These are phyloP conservation scores for Paralichthys olivaceus DNA, from an alignment of 2,113 vertebrate species.

Conservation along the genomic window DNA sequence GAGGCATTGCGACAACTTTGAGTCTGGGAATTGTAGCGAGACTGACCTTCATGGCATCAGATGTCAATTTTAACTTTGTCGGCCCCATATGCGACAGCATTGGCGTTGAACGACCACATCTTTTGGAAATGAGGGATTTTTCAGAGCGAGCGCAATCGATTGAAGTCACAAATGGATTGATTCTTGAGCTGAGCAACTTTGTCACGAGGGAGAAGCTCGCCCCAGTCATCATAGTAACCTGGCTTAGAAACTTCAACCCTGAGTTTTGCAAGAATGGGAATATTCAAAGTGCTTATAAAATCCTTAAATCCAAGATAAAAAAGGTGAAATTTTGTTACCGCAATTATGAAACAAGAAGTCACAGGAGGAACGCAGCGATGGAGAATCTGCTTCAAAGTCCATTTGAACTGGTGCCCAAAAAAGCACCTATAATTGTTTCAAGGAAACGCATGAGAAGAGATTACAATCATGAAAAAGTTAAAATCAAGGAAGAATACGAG, in stretches of 20 bases:
- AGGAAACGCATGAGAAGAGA: conserved; percentile 69
- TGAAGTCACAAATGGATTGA: conserved; percentile 81
- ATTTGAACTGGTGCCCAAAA: conserved; percentile 72
- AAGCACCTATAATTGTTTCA: conserved; percentile 2
- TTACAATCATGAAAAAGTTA: conserved; percentile 12
- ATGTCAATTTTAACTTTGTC: conserved; percentile 83
- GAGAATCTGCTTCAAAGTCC: conserved; percentile 80
- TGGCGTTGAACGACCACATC: conserved; percentile 78
- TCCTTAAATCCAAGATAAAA: conserved; percentile 70
- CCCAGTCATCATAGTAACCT: conserved; percentile 74
- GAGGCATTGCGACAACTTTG: conserved; percentile 72
- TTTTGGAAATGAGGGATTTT: conserved; percentile 81
- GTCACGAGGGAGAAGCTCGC: conserved; percentile 77
- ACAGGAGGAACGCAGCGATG: conserved; percentile 70
- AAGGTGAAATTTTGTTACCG: conserved; percentile 66
- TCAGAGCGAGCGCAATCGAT: conserved; percentile 74
- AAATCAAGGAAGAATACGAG: conserved; percentile 64
- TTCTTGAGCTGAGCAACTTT: conserved; percentile 81
- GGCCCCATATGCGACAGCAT: conserved; percentile 84
- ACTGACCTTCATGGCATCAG: conserved; percentile 71
- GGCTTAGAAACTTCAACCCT: conserved; percentile 80
- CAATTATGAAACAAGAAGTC: conserved; percentile 75
- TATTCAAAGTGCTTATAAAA: conserved; percentile 68
- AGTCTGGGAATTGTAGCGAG: conserved; percentile 73
- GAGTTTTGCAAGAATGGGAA: conserved; percentile 77